These are phyloP conservation scores for Agapornis roseicollis DNA, from an alignment of 2,113 vertebrate species.

Conservation along the genomic window DNA sequence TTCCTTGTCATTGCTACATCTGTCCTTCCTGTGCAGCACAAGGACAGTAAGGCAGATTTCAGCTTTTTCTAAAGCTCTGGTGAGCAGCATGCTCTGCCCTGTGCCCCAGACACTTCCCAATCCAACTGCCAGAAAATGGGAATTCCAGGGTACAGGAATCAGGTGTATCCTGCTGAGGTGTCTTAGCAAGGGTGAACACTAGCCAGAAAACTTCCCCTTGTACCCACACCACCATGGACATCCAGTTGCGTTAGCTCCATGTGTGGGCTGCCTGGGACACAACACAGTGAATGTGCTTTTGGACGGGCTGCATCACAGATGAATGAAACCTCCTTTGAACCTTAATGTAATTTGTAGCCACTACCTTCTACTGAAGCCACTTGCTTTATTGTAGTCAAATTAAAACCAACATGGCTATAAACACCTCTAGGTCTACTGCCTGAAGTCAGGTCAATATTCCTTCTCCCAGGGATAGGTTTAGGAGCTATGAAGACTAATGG, in stretches of 20 bases:
- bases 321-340: not conserved
- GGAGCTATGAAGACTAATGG: not conserved
- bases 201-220: not conserved
- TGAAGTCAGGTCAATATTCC: not conserved
- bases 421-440: not conserved
- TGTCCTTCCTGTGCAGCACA: not conserved
- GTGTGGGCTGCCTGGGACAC: not conserved
- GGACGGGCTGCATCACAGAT: not conserved
- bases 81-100: not conserved
- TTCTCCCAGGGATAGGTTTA: not conserved
- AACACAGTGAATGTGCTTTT: not conserved
- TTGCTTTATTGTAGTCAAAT: not conserved
- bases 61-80: not conserved
- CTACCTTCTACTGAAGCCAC: not conserved
- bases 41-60: not conserved
- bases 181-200: rapidly evolving
- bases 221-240: rapidly evolving
- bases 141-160: not conserved
- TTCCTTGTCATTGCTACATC: not conserved
- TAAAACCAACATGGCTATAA: not conserved
- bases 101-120: not conserved
- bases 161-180: not conserved
- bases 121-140: not conserved
- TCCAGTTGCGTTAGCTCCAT: rapidly evolving
- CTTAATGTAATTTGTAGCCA: not conserved